Base-by-base conservation (phyloP, 2,888 invertebrate species). In the Rhingia campestris region DNA sequence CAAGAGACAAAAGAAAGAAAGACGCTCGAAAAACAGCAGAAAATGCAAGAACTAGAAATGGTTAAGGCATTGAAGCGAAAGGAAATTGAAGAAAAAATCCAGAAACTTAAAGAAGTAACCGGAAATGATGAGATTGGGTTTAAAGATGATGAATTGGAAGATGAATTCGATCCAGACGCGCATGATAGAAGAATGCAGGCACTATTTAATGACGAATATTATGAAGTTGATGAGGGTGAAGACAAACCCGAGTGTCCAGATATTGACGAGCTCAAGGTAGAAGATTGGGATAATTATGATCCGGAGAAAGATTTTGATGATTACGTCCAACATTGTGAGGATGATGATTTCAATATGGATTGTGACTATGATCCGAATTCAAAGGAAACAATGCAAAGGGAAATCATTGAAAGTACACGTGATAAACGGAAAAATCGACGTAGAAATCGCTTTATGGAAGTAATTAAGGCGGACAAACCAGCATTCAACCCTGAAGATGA, bases 61-160 rank as follows among this genome's bases (percentile, higher is more conserved):
- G 91, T 98, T 45, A 97, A 97, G 91, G 95, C 96, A 33, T 91
- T 97, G 82, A 98, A 98, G 89, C 93, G 95, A 73, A 95, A 96
- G 89, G 98, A 99, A 92, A 97, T 99, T 86, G 94, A 96, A 89
- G 96, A 97, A 81, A 98, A 97, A 91, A 94, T 99, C 58, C 94
- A 95, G 69, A 95, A 95, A 91, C 92, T 99, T 6, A 96, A 96
- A 91, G 95, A 97, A 89, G 95, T 98, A 37, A 96, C 98, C 2
- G 99, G 98, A 10, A 96, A 97, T 89, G 93, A 94, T 22, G 93
- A 91, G 47, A 59, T 91, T 12, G 89, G 89, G 4, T 91, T 92
- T 47, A 91, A 94, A 92, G 94, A 96, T 84, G 93, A 94, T 6
- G 98, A 98, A 89, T 92, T 99, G 12, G 97, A 98, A 64, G 95